Base-by-base conservation (phyloP, 53 echinoderm and acorn worm species). In the Temnopleurus reevesii region DNA sequence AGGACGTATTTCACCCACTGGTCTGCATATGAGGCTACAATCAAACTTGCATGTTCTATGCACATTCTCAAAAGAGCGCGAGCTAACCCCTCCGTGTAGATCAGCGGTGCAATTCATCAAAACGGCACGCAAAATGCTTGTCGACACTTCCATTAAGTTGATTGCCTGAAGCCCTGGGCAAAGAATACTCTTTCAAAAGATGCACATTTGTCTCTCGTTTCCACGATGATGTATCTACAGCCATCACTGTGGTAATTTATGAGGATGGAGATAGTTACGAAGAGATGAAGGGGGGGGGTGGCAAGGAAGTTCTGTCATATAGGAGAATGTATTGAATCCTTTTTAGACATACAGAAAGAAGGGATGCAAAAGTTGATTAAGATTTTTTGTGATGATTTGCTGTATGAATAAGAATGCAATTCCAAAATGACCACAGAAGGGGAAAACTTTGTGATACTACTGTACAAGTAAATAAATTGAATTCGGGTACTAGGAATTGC, bases 131-230 rank as follows among this genome's bases (percentile, higher is more conserved):
- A 36, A 44, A 85, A 85, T 60, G 86, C 84, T 59, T 85, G 59
- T 59, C 46, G 86, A 85, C 86, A 46, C 61, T 85, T 85, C 86
- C 86, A 85, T 85, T 85, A 85, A 85, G 86, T 60, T 60, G 61
- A 85, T 85, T 85, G 86, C 86, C 86, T 60, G 59, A 59, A 85
- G 86, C 61, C 86, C 45, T 45, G 24, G 86, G 86, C 86, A 38
- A 43, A 38, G 36, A 54, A 83, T 56, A 80, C 51, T 80, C 56
- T 83, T 51, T 55, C 83, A 55, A 21, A n/a, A 55, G 30, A 7
- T 21, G 57, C 13, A 3, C 17, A 53, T 15, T 30, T 79, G 47
- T 79, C 79, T 79, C 79, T 28, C 49, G 49, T 79, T 79, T 49
- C 15, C 8, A 71, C 21, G 41, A 36, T 10, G 71, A 71, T 71